Conservation (phyloP, 1,140 invertebrate genomes). For the Cotesia typhae region DNA sequence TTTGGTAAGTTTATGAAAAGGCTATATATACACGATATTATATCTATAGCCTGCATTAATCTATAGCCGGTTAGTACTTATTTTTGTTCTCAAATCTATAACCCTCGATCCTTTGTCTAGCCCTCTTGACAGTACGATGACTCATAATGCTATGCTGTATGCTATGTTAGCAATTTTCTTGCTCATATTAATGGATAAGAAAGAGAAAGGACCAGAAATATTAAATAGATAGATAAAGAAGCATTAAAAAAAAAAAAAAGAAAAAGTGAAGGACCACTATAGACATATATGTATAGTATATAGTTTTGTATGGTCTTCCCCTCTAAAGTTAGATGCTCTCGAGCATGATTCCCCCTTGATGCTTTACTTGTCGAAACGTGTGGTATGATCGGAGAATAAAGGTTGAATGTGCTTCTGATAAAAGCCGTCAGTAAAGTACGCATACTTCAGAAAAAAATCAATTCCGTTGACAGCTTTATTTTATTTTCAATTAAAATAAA, state of each 20-base stretch:
- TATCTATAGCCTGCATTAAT: no score
- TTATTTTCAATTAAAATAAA: neutral
- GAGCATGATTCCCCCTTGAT: slow-evolving; percentile 32
- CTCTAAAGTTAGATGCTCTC: slow-evolving; percentile 25
- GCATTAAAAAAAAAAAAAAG: slow-evolving; percentile 9
- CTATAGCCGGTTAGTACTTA: no score
- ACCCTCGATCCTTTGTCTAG: slow-evolving; percentile 16
- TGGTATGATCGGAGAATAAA: slow-evolving; percentile 27
- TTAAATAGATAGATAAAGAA: slow-evolving; percentile 1
- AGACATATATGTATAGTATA: neutral
- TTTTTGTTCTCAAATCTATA: neutral
- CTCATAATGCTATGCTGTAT: slow-evolving; percentile 15
- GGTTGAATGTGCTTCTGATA: slow-evolving; percentile 23
- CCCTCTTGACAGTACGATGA: slow-evolving; percentile 12
- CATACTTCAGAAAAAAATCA: slow-evolving; percentile 9
- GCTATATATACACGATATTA: no score
- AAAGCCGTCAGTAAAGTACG: slow-evolving; percentile 16
- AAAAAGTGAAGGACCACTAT: neutral
- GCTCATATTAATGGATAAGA: neutral
- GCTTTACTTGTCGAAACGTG: slow-evolving; percentile 20
- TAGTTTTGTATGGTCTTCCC: slow-evolving; percentile 4
- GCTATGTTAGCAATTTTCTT: slow-evolving; percentile 7
- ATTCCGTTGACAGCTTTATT: neutral
- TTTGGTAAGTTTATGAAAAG: no score
- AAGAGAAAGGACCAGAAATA: slow-evolving; percentile 8